Evolutionary conservation across 2,888 invertebrate species (phyloP).

Genomic region (Geotrupes spiniger): DNA sequence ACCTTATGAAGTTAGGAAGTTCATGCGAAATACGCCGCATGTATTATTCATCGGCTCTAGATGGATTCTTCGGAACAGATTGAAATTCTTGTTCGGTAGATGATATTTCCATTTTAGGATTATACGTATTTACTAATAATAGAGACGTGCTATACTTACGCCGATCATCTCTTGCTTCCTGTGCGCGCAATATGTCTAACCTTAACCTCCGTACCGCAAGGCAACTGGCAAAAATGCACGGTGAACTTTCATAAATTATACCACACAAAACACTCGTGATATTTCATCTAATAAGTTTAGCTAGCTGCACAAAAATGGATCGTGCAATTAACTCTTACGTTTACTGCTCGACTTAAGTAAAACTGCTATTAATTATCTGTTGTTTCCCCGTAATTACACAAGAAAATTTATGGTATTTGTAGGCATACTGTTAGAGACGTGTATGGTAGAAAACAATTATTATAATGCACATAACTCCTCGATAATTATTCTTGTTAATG

Average conservation of each 20-base stretch:
- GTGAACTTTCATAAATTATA: too few species aligned
- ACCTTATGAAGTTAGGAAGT: constrained; percentile 40
- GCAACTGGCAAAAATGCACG: too few species aligned
- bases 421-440: neutral
- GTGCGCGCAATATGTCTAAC: too few species aligned
- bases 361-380: too few species aligned
- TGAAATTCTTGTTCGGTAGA: constrained; percentile 31
- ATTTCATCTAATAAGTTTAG: too few species aligned
- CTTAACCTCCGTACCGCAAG: too few species aligned
- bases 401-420: constrained; percentile 5
- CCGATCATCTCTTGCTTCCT: too few species aligned
- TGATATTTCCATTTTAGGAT: constrained; percentile 20
- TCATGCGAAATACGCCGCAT: constrained; percentile 41
- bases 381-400: constrained; percentile 2
- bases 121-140: constrained; percentile 15
- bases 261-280: too few species aligned
- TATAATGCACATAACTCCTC: neutral
- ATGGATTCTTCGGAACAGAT: constrained; percentile 34
- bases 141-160: constrained; percentile 9
- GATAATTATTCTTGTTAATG: neutral
- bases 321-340: constrained; percentile 5
- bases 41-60: constrained; percentile 42
- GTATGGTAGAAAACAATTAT: constrained; percentile 6
- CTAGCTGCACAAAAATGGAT: too few species aligned
- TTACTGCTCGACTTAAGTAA: too few species aligned